These are phyloP conservation scores for Urocitellus parryii DNA, from an alignment of 2,113 vertebrate species.

Conservation along the genomic window DNA sequence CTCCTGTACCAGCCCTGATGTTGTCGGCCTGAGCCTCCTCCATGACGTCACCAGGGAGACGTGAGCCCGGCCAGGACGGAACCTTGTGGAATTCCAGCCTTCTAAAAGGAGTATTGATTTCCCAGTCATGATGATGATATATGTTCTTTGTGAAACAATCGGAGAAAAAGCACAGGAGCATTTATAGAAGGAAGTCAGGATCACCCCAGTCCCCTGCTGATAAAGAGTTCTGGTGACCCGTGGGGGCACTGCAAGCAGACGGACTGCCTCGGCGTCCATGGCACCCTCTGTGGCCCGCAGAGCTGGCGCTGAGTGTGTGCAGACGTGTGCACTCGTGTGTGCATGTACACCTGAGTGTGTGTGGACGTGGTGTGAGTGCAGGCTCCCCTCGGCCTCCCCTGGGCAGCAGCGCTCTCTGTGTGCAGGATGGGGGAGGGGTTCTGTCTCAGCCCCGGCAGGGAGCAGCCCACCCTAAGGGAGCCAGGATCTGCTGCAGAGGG, in stretches of 20 bases:
- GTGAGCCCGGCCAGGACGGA: accelerated
- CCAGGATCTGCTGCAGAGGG: background rate
- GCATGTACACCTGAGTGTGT: no score
- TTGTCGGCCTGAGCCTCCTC: accelerated
- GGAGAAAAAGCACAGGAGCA: background rate
- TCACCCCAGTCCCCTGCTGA: no score
- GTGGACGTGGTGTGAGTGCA: no score
- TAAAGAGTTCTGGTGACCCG: no score
- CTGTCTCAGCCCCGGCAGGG: background rate
- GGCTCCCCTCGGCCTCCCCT: no score
- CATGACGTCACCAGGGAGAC: accelerated
- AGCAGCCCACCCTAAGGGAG: background rate
- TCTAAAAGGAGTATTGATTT: background rate
- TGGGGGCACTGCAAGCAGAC: no score
- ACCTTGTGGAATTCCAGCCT: background rate
- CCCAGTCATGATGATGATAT: background rate
- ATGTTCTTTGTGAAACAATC: background rate
- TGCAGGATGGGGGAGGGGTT: accelerated
- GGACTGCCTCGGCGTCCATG: background rate
- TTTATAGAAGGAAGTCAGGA: background rate
- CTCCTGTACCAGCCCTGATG: accelerated
- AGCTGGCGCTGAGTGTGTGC: accelerated
- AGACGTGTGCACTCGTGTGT: no score
- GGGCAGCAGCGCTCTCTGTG: no score
- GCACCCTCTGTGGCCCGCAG: background rate